Conservation (phyloP, 2,113 vertebrate genomes). For the Danionella cerebrum region DNA sequence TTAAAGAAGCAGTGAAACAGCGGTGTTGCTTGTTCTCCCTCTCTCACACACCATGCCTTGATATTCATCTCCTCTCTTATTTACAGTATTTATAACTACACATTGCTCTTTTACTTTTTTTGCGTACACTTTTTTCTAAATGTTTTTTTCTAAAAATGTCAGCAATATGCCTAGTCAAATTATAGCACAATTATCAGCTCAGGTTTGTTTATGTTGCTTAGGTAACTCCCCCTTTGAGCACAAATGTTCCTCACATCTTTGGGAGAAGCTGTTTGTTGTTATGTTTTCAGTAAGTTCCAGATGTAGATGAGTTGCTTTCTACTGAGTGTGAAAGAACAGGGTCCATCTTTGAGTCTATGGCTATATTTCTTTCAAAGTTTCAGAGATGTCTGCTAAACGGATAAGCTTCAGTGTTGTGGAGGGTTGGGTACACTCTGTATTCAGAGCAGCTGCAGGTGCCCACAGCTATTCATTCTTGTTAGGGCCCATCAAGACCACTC, state of each 20-base stretch:
- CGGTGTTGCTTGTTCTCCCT: conserved; percentile 48
- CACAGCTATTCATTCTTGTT: conserved; percentile 54
- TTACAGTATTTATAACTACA: not conserved
- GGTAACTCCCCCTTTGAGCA: too few species aligned
- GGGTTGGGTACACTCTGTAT: conserved; percentile 33
- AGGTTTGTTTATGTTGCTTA: too few species aligned
- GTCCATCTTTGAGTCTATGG: not conserved
- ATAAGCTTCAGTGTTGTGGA: not conserved
- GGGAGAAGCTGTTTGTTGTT: too few species aligned
- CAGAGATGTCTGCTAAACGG: not conserved
- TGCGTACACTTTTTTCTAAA: too few species aligned
- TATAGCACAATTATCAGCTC: too few species aligned
- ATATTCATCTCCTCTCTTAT: not conserved
- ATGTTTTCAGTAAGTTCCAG: too few species aligned
- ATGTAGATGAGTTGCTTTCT: too few species aligned
- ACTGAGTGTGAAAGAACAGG: too few species aligned
- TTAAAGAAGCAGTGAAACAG: conserved; percentile 44
- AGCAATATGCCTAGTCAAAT: too few species aligned
- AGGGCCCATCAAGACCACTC: conserved; percentile 19
- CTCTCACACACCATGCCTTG: conserved; percentile 10
- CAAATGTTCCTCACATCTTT: too few species aligned
- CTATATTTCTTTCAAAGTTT: conserved; percentile 1
- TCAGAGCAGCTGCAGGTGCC: conserved; percentile 35
- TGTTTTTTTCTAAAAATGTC: too few species aligned
- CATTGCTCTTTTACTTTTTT: not conserved